Evolutionary conservation across 2,797 vertebrate species (phyloP).

Genomic region (Salmo trutta): DNA sequence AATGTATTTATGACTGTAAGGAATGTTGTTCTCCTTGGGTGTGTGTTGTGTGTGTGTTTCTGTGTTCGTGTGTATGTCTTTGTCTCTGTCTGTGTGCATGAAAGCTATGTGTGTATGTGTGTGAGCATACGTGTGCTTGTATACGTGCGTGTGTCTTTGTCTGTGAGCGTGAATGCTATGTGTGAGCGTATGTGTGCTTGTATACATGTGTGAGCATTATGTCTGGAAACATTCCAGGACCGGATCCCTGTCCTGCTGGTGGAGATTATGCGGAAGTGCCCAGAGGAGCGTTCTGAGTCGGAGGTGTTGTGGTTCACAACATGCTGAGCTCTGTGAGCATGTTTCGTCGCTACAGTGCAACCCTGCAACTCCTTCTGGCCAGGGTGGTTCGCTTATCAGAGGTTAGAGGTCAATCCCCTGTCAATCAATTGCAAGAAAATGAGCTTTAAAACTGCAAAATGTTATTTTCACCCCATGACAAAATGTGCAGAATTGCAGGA

Average conservation of each 20-base stretch:
- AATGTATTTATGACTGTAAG: neutral
- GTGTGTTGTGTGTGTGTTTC: neutral
- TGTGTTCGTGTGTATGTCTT: too few relatives aligned
- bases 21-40: neutral
- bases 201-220: too few relatives aligned
- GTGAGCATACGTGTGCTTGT: too few relatives aligned
- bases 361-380: conserved; percentile 61
- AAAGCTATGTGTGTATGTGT: too few relatives aligned
- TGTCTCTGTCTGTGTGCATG: too few relatives aligned
- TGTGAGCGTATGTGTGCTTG: too few relatives aligned
- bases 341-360: conserved; percentile 52
- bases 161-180: too few relatives aligned
- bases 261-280: conserved; percentile 55
- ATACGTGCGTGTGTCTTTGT: too few relatives aligned
- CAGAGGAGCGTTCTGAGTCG: conserved; percentile 53
- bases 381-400: conserved; percentile 52
- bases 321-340: conserved; percentile 49
- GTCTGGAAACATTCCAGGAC: conserved; percentile 46
- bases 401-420: conserved; percentile 3
- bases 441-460: too few relatives aligned
- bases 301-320: conserved; percentile 58
- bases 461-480: too few relatives aligned
- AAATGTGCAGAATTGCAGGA: too few relatives aligned
- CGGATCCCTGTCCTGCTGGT: conserved; percentile 61
- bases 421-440: neutral